Percentiles rank a stretch among this genome's conserved stretches.
Conservation (phyloP, 2,797 vertebrate species). For the Carduelis carduelis region DNA sequence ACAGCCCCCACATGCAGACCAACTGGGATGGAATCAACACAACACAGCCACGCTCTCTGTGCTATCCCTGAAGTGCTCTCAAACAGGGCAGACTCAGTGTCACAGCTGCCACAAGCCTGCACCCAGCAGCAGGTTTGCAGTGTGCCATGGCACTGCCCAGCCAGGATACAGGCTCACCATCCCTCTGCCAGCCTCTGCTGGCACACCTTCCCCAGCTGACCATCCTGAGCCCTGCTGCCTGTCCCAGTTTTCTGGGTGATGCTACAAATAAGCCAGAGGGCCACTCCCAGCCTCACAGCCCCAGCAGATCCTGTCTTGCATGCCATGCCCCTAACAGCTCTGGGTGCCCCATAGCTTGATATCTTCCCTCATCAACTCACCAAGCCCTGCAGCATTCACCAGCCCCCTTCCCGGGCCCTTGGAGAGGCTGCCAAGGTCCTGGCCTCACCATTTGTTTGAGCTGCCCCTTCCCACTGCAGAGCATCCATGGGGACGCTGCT, state of each 20-base stretch:
- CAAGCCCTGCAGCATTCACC: neutral
- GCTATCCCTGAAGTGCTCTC: neutral
- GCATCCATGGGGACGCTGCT: fast-evolving
- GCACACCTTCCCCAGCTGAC: neutral
- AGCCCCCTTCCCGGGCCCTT: neutral
- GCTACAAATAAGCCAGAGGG: neutral
- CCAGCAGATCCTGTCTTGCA: neutral
- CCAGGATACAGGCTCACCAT: neutral
- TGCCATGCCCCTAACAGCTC: neutral
- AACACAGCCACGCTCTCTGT: fast-evolving
- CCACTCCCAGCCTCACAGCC: neutral
- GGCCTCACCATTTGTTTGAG: fast-evolving
- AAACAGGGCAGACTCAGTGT: neutral
- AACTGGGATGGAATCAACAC: fast-evolving
- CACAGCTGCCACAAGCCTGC: neutral
- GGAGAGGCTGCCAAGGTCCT: neutral
- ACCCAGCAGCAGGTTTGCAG: neutral
- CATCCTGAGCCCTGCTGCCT: neutral
- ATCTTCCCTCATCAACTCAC: neutral
- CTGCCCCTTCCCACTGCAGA: neutral
- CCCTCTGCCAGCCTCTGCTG: neutral
- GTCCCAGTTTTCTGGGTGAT: neutral
- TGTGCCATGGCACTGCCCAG: neutral
- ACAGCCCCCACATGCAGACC: neutral
- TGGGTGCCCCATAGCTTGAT: neutral